Base-by-base conservation (phyloP, 2,113 vertebrate species). In the Tenebrosternarchus preto region DNA sequence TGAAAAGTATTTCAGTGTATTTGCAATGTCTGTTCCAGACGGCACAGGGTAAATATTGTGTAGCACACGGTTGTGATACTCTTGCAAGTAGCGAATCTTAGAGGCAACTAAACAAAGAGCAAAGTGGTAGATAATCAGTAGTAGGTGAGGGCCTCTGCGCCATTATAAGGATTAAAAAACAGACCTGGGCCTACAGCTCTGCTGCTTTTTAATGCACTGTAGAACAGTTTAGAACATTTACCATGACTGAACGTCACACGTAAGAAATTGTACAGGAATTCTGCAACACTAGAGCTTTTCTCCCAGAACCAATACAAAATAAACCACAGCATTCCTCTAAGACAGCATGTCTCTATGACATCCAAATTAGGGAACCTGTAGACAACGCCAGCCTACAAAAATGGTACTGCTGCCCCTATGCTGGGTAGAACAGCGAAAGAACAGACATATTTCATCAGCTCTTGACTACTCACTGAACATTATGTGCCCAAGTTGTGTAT, bases 1-100 rank as follows among this genome's bases (percentile, higher is more conserved):
- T 92, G 98, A 98, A 96, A 99, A 99, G 93, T 99, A 99, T 94
- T 99, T 99, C 96, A 99, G 92, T 92, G 98, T 99, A 93, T 99
- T 99, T 95, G 98, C 98, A 93, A 99, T 99, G 93, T 99, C 98
- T 91, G 97, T 98, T 93, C 98, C 98, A 86, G 97, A 98, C 86
- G 98, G 98, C 91, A 99, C 98, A 85, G 98, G 98, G 88, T 99
- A 99, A 93, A 98, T 98, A 92, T 98, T 99, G 92, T 99, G 98
- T 84, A 97, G 95, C 89, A 98, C 97, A 69, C 98, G 95, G 91
- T 99, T 99, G 93, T 99, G 98, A 93, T 99, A 99, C 88, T 99
- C 98, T 92, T 99, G 98, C 90, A 99, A 96, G 94, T 99, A 98
- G 90, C 97, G 97, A 87, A 99, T 98, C 96, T 99, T 99, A 93